Base-by-base conservation (phyloP, 2,888 invertebrate species). In the Nomada lathburiana region DNA sequence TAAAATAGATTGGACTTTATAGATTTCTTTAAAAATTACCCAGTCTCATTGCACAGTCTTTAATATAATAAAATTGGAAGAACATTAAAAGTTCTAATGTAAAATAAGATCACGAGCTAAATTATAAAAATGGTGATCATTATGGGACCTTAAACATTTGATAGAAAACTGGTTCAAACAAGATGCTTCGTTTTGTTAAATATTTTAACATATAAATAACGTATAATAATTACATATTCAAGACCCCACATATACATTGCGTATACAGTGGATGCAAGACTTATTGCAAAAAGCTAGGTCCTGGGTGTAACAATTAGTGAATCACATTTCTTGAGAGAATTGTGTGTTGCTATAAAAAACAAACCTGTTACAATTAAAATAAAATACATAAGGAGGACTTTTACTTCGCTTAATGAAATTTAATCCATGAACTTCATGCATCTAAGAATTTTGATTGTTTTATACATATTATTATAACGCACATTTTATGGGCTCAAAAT, bases 191-290 rank as follows among this genome's bases (percentile, higher is more conserved):
- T 69, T 84, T 80, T 57, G 13, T 77, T 77, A 65, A 53, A 73
- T 72, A 75, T 64, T 76, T 64, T 52, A 75, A 72, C 26, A 69
- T 71, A 75, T 80, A 83, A 84, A 80, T 77, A 83, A 75, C 65
- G 73, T 69, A 64, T 65, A 76, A 79, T 87, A 88, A 88, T 90
- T 89, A 90, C 87, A 88, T 90, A 90, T 90, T 86, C 83, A 84
- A 83, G 88, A 78, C 70, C 83, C 89, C 70, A 71, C 76, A 72
- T 86, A 42, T 64, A 50, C 68, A 65, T 42, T 47, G 65, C 59
- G 59, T 70, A 18, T 68, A 79, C 70, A 81, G 29, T 67, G 82
- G 68, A 76, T 82, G 72, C 68, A 77, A 81, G 63, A 85, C 59
- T 64, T 52, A 29, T 47, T 84, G 65, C 64, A 36, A 36, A 26